Evolutionary conservation across 2,797 vertebrate genomes (phyloP).

Genomic region (Rhinatrema bivittatum): DNA sequence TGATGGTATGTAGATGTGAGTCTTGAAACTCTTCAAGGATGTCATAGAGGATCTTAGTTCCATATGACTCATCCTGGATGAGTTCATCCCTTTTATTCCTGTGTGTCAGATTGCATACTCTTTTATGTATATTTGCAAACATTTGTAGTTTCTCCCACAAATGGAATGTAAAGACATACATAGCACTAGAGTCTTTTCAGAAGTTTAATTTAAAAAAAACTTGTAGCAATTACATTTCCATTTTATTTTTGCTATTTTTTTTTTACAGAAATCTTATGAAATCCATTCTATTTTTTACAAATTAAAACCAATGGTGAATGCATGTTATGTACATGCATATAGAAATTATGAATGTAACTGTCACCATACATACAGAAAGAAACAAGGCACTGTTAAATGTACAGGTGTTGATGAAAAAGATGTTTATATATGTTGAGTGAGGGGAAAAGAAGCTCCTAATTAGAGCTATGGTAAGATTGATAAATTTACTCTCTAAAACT

Average conservation of each 20-base stretch:
- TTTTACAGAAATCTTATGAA: conserved; percentile 20
- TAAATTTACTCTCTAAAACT: conserved; percentile 48
- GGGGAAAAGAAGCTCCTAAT: not conserved
- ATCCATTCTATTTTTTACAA: conserved; percentile 1
- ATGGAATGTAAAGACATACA: too few relatives aligned
- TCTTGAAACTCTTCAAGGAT: too few relatives aligned
- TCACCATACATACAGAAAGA: not conserved
- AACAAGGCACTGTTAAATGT: conserved; percentile 35
- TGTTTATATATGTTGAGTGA: not conserved
- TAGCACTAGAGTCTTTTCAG: not conserved
- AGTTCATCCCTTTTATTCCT: too few relatives aligned
- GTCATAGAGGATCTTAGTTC: too few relatives aligned
- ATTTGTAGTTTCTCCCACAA: too few relatives aligned
- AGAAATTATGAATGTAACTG: not conserved
- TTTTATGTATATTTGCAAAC: too few relatives aligned
- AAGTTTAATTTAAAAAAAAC: conserved; percentile 24
- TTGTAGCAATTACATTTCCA: conserved; percentile 8
- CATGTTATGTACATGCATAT: not conserved
- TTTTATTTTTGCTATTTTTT: conserved; percentile 19
- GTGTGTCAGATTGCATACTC: too few relatives aligned
- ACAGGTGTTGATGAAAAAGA: conserved; percentile 6
- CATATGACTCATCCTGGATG: too few relatives aligned
- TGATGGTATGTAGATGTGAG: too few relatives aligned
- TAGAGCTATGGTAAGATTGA: not conserved
- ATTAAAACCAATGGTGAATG: not conserved